Evolutionary conservation across 1,140 invertebrate genomes (phyloP).

Genomic region (Leptonema lineaticorne): DNA sequence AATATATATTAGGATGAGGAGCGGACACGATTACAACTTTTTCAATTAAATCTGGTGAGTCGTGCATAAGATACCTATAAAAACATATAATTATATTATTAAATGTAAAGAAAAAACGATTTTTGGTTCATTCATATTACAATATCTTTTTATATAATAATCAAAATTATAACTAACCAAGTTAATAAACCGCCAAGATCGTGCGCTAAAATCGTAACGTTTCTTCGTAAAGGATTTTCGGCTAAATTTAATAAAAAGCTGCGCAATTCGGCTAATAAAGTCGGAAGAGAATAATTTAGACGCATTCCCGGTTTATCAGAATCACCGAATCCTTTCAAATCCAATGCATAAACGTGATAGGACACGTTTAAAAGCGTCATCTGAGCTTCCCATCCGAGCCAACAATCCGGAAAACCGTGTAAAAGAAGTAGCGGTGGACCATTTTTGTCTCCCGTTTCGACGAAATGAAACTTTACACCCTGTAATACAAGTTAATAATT

Average conservation of each 20-base stretch:
- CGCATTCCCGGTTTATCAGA: conserved; percentile 74
- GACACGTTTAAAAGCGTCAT: conserved; percentile 45
- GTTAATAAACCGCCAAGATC: conserved; percentile 78
- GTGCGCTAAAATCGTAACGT: conserved; percentile 72
- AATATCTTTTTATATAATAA: background rate
- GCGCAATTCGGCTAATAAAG: conserved; percentile 67
- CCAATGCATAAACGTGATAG: conserved; percentile 71
- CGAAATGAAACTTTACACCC: conserved; percentile 75
- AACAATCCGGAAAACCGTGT: conserved; percentile 80
- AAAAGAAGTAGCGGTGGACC: conserved; percentile 67
- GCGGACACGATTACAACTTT: conserved; percentile 74
- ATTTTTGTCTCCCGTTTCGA: conserved; percentile 62
- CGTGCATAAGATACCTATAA: conserved; percentile 56
- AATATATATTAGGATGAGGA: conserved; percentile 74
- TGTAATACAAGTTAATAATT: conserved; percentile 46
- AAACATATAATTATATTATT: background rate
- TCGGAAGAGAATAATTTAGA: conserved; percentile 62
- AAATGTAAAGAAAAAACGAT: conserved; percentile 1
- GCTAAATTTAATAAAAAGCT: conserved; percentile 37
- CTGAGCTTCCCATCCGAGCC: conserved; percentile 70
- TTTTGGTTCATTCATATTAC: background rate
- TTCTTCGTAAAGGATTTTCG: conserved; percentile 40
- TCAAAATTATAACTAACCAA: conserved; percentile 56
- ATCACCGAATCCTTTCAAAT: conserved; percentile 80
- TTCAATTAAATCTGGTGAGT: conserved; percentile 67